Evolutionary conservation across 2,113 vertebrate species (phyloP), one percentile per base, ranked within the genome.

Genomic region (Chlamydotis undulata): DNA sequence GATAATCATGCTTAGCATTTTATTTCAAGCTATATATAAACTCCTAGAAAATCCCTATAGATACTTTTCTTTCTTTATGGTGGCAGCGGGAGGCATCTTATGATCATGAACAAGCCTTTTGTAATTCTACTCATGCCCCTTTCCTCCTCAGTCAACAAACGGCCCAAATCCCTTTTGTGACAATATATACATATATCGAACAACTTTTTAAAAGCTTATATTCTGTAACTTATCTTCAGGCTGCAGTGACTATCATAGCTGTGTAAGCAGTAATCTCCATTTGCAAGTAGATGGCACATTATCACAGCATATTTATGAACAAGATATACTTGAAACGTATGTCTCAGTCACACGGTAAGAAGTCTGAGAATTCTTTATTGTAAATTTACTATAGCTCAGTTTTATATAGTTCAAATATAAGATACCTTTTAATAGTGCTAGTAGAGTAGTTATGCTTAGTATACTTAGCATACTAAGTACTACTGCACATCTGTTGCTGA

Each of bases 271-370:
- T 86, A 94, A 95, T 94, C 59, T 53, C 19, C 10, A 70, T 83
- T 94, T 93, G 86, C 83, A 97, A 95, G 94, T 86, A 95, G 94
- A 90, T 87, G 95, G 86, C 89, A 95, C 28, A 95, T 96, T 83
- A 93, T 74, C 83, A 91, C 87, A 93, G 68, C 45, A 50, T 59
- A 89, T 93, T 94, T 90, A 77, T 89, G 89, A 96, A 89, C 37
- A 93, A 88, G 49, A 67, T 55, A 53, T 22, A 71, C 37, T 93
- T 75, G 60, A 89, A 87, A 84, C 2, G 1, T 79, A 75, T 45
- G 29, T 79, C 35, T 53, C 78, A 41, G 43, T 60, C 57, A 52
- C 53, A 75, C 12, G 88, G 69, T 26, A 80, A 67, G 47, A 87
- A 3, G 0, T 52, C 29, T 57, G 57, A 91, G 53, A 69, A 60